phyloP scores from a whole-genome alignment of 2,888 invertebrate species.

The Ophion ellenae region DNA sequence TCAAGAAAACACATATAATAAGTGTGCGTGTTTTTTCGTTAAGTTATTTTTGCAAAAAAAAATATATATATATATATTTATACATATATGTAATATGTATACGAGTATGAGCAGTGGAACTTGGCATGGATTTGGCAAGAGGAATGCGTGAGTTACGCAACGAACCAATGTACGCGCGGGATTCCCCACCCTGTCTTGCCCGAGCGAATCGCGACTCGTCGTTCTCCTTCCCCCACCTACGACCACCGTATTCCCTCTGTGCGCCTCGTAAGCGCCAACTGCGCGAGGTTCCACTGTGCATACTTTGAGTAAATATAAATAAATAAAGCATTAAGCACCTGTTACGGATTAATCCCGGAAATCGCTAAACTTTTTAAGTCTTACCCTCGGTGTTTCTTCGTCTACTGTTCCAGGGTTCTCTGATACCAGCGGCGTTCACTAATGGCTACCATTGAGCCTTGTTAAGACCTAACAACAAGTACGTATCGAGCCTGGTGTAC shows the following conservation, averaged over 20 bases:
- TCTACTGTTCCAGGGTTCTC: conserved; percentile 92
- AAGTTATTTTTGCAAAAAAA: conserved; percentile 59
- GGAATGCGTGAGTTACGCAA: background rate
- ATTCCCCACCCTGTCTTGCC: background rate
- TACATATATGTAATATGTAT: conserved; percentile 13
- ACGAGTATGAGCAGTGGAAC: conserved; percentile 16
- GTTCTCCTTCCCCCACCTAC: background rate
- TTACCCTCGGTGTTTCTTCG: conserved; percentile 57
- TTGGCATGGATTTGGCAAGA: background rate
- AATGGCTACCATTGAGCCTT: conserved; percentile 97
- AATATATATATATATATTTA: conserved; percentile 37
- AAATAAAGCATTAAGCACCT: conserved; percentile 39
- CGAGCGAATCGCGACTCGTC: background rate
- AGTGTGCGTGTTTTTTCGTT: conserved; percentile 66
- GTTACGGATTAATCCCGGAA: conserved; percentile 34
- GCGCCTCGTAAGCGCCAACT: background rate
- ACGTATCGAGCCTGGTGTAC: conserved; percentile 70
- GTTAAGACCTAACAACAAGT: conserved; percentile 83
- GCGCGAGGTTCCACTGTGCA: conserved; percentile 37
- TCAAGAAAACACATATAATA: conserved; percentile 67
- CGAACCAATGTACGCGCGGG: background rate
- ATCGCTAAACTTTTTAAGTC: conserved; percentile 57
- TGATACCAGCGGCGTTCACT: conserved; percentile 99
- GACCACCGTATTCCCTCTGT: background rate
- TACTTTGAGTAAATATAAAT: background rate